Evolutionary conservation across 2,888 invertebrate species (phyloP).

Genomic region (Pemphredon lugubris): DNA sequence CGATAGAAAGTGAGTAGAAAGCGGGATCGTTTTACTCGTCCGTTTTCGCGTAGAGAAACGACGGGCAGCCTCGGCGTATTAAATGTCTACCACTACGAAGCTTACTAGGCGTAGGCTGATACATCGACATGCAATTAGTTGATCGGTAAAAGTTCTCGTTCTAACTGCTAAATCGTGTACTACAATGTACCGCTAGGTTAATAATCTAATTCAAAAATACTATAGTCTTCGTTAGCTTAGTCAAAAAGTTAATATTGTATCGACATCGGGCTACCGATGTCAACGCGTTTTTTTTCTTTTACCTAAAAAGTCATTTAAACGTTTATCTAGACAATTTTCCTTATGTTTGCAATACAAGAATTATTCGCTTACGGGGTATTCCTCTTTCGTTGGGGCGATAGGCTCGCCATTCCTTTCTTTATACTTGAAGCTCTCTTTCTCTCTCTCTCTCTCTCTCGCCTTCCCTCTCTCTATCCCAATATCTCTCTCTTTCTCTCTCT

Average conservation of each 20-base stretch:
- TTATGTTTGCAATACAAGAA: slow-evolving; percentile 30
- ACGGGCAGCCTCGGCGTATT: slow-evolving; percentile 24
- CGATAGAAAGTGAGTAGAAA: not conserved
- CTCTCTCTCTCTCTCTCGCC: not conserved
- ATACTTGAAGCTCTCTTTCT: not conserved
- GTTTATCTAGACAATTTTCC: slow-evolving; percentile 42
- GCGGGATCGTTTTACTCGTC: slow-evolving; percentile 21
- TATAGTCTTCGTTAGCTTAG: slow-evolving; percentile 70
- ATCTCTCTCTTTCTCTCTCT: not conserved
- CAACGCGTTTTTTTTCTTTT: slow-evolving; percentile 28
- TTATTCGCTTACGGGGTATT: slow-evolving; percentile 35
- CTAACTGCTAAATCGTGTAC: slow-evolving; percentile 54
- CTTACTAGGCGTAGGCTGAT: slow-evolving; percentile 65
- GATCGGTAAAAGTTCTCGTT: slow-evolving; percentile 48
- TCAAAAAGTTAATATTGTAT: slow-evolving; percentile 52
- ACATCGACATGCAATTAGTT: slow-evolving; percentile 71
- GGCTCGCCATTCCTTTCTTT: not conserved
- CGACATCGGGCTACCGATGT: slow-evolving; percentile 43
- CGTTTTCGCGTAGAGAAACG: slow-evolving; percentile 23
- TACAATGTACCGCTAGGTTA: slow-evolving; percentile 64
- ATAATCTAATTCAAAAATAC: slow-evolving; percentile 75
- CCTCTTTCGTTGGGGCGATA: slow-evolving; percentile 39
- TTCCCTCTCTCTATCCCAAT: not conserved
- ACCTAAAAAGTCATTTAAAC: slow-evolving; percentile 36
- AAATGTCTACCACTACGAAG: slow-evolving; percentile 52